Evolutionary conservation across 2,113 vertebrate species (phyloP).

Genomic region (Zootoca vivipara): DNA sequence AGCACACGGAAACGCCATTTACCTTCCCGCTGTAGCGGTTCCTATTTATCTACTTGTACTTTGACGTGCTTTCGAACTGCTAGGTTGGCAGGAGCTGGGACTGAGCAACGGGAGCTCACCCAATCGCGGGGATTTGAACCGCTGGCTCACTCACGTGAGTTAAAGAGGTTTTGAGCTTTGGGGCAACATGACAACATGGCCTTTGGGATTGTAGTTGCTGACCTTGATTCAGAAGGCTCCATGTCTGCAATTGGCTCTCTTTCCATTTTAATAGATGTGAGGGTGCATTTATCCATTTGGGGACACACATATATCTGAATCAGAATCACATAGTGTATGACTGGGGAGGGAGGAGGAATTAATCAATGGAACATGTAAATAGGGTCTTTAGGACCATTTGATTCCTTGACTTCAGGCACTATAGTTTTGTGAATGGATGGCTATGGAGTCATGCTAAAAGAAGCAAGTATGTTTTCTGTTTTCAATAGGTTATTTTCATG

Average conservation of each 20-base stretch:
- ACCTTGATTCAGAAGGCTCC: no score
- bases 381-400: not conserved
- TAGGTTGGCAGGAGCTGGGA: no score
- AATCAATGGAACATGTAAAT: not conserved
- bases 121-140: no score
- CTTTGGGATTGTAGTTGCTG: not conserved
- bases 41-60: no score
- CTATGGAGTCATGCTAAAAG: conserved; percentile 30
- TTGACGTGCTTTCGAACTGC: no score
- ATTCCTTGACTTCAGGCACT: not conserved
- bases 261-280: not conserved
- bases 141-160: not conserved
- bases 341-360: no score
- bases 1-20: no score
- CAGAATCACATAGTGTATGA: not conserved
- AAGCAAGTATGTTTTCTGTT: not conserved
- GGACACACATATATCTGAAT: not conserved
- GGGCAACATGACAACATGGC: not conserved
- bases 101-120: no score
- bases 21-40: no score
- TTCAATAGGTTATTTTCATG: not conserved
- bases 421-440: conserved; percentile 31
- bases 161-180: not conserved
- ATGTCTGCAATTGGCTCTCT: not conserved
- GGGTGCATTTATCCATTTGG: not conserved